Base-by-base conservation (phyloP, 2,113 vertebrate species). In the Microtus ochrogaster region DNA sequence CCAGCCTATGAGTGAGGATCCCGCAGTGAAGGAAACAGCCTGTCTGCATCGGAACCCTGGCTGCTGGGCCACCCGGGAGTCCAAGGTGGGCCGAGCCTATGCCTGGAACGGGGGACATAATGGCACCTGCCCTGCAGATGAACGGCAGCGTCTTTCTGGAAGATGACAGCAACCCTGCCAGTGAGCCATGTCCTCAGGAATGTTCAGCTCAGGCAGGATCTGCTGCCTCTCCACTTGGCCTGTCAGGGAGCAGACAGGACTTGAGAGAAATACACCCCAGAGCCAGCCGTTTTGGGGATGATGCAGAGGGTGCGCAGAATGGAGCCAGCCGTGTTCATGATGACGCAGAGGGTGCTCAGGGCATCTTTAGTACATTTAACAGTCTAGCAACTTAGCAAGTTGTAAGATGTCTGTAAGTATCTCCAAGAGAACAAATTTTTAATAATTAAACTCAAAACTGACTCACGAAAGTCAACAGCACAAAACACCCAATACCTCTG, bases 101-200 rank as follows among this genome's bases (percentile, higher is more conserved):
- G 30, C 92, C 68, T 14, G 98, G 89, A 61, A 93, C 97, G 0
- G 17, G 39, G 0, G 96, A n/a, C 0, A 0, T 0, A 5, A 70
- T 4, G 0, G 33, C 61, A 36, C 63, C 89, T 1, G 11, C 0
- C 0, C 8, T 94, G 0, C 74, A 94, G 10, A 47, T 85, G 0
- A 98, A 98, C 77, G 96, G 65, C 93, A 98, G 97, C 0, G 24
- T 98, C 30, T 98, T 99, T 72, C 96, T 99, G 2, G 99, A 99
- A 0, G 99, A 99, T 0, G 99, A 99, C 99, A 99, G 99, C 92
- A 99, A 99, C 93, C 99, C 98, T 99, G 98, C 99, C 99, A 0
- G 98, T 99, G 94, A 99, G 99, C 95, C 98, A 99, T 0, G 99
- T 99, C 98, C 99, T 99, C 24, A 99, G 99, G 33, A 99, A 99